Base-by-base conservation (phyloP, 2,888 invertebrate species). In the Pammene fasciana region DNA sequence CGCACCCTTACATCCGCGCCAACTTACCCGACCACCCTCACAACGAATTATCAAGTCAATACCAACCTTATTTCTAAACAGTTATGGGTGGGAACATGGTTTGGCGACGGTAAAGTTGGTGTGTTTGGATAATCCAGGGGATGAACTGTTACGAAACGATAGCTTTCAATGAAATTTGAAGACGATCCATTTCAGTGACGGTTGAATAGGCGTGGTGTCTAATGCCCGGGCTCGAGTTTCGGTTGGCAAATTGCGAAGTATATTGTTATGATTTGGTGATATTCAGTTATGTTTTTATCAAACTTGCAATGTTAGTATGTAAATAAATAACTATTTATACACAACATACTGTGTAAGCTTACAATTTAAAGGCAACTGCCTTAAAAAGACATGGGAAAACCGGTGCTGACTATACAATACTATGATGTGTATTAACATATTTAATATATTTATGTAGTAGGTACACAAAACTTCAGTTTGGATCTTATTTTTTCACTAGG, bases 141-240 rank as follows among this genome's bases (percentile, higher is more conserved):
- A 80, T 84, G 78, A 78, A 73, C 79, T 86, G 86, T 80, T 79
- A 81, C 76, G 81, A 78, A 78, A 83, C 76, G 85, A 86, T 85
- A 86, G 82, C 76, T 80, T 80, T 82, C 76, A 78, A 78, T 75
- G 71, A 68, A 73, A 74, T 78, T 77, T 76, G 74, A 76, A 72
- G 76, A 76, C 74, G 70, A 75, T 67, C 66, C 66, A 65, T 55
- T 67, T 71, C 57, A 36, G 68, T 36, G 59, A 55, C 54, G 70
- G 36, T 70, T 65, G 60, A 65, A 34, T 65, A 65, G 70, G 70
- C 70, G 70, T 70, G 70, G 54, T 60, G 56, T 36, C 34, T 46
- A 65, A 56, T 55, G 65, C 56, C 46, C n/a, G 26, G 64, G 43
- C 14, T 64, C 43, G 34, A 41, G 48, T 61, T 41, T 62, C 62